Conservation (phyloP, 1,140 invertebrate species). For the Lepidurus packardi region DNA sequence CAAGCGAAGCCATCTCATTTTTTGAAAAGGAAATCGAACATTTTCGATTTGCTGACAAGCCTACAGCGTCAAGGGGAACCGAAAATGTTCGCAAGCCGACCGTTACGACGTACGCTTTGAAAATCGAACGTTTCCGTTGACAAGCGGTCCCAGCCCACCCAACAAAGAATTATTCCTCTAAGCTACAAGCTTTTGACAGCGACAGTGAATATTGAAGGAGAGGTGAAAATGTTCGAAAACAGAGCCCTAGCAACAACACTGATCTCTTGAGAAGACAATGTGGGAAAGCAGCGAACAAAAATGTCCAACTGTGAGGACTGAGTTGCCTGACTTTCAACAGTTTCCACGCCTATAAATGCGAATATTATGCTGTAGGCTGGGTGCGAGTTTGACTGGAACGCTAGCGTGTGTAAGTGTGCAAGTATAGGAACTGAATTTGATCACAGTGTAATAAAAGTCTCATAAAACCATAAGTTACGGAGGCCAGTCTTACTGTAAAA, state of each 20-base stretch:
- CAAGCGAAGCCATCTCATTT: no score
- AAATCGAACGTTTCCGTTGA: no score
- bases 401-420: background rate
- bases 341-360: background rate
- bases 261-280: background rate
- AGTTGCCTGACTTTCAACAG: background rate
- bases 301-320: background rate
- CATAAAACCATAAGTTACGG: background rate
- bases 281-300: background rate
- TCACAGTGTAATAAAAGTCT: background rate
- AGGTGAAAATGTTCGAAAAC: background rate
- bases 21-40: background rate
- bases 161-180: background rate
- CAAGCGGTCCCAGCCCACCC: background rate
- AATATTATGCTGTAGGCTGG: background rate
- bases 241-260: slow-evolving; percentile 3
- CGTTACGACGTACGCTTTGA: no score
- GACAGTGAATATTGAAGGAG: background rate
- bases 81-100: no score
- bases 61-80: background rate
- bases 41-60: background rate
- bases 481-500: background rate
- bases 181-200: background rate
- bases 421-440: background rate
- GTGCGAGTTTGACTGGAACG: background rate